Evolutionary conservation across 2,888 invertebrate genomes (phyloP), one percentile per base, ranked within the genome.

Genomic region (Drosophila niveifrons): DNA sequence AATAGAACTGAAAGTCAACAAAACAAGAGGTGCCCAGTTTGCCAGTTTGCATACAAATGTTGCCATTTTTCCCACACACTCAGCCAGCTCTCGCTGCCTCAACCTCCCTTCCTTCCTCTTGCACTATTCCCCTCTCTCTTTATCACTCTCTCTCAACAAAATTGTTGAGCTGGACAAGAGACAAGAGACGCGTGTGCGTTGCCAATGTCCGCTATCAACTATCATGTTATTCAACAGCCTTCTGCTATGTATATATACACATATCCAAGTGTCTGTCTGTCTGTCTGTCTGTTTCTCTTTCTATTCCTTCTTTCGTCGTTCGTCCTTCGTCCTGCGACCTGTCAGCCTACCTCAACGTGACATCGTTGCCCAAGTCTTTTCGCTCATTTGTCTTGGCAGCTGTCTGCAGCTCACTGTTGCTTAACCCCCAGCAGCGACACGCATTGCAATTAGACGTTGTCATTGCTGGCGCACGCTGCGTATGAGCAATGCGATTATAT

Each of bases 1-100:
- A 74, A 67, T 56, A 63, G 56, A 63, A 64, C 55, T 64, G 68
- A 68, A 77, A 72, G 78, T 75, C 78, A 78, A 73, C 64, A 58
- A 66, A 68, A 73, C 75, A 73, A 51, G 78, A 73, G 75, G 64
- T 68, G 75, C 73, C 57, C 75, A 71, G 58, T 39, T 64, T 64
- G 57, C 64, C 64, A 62, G 69, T 53, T 65, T 72, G 73, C 75
- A 75, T 75, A 68, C 75, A 75, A 75, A 75, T 75, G 68, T 65
- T 18, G 15, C 2, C 29, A 29, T n/a, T 52, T 17, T 10, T 23
- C 7, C 2, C 36, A 18, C 28, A 2, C 8, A 15, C 47, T 0
- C 0, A 23, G 23, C 23, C 6, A 23, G 23, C 15, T 2, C 36
- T 11, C 9, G 11, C 23, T 28, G n/a, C 17, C 9, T 17, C 31